Base-by-base conservation (phyloP, 2,797 vertebrate genomes). In the Taenioides sp. region DNA sequence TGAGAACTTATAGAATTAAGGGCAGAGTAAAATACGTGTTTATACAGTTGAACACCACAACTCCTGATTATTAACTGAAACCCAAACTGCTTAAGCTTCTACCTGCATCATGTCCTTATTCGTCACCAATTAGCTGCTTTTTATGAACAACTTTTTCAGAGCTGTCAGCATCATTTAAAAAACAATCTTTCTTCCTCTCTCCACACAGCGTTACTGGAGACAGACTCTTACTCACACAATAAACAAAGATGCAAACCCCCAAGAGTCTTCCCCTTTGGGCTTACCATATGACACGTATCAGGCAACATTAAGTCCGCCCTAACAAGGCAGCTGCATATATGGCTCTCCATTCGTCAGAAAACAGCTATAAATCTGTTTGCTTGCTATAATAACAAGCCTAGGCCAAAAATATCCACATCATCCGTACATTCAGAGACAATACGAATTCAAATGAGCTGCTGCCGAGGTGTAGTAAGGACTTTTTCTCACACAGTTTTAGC, bases 91-190 rank as follows among this genome's bases (percentile, higher is more conserved):
- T 57, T 40, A 0, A 20, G 16, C 7, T 81, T 86, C 91, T 88
- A 90, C 82, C 80, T 69, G 75, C 59, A 55, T 54, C 76, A 74
- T 18, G 69, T 72, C 61, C 84, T 85, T 89, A 87, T 89, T 92
- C 88, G 91, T 91, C 83, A 89, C 79, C 86, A 92, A 90, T 91
- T 87, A 91, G 80, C 85, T 27, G 72, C 83, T 78, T 75, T 74
- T 80, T 87, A 88, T 89, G 90, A 91, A 92, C 86, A 89, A 84
- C 86, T 73, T 78, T 57, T 55, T 80, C 84, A 81, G 81, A 88
- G 83, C 79, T 78, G 72, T 81, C 83, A 86, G 88, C 85, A 92
- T 92, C 81, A 84, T 92, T 91, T 92, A 73, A 87, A 80, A 80
- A 70, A 23, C 72, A 59, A 75, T 85, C 79, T 54, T 54, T 3